A percentile compares a stretch with the other conserved stretches of the same genome.
These are phyloP conservation scores for Pampus argenteus DNA, from an alignment of 2,797 vertebrate genomes.

Conservation along the genomic window DNA sequence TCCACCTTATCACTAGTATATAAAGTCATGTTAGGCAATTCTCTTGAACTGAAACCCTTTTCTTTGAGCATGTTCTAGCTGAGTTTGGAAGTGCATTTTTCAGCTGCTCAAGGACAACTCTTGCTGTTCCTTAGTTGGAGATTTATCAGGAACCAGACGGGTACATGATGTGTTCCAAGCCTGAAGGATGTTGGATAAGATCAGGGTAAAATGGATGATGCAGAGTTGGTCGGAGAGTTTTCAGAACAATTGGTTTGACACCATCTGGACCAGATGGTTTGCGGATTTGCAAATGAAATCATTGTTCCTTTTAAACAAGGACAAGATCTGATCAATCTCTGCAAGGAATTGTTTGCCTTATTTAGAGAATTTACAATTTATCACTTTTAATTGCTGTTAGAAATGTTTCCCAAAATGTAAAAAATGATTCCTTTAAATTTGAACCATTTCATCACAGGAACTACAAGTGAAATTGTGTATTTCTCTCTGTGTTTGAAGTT, in stretches of 20 bases:
- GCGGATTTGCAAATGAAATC: slow-evolving; percentile 24
- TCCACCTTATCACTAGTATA: background rate
- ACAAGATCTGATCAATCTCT: slow-evolving; percentile 1
- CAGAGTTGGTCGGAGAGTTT: slow-evolving; percentile 33
- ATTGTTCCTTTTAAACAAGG: slow-evolving; percentile 8
- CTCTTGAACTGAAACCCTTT: background rate
- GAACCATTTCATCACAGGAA: too few species aligned
- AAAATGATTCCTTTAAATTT: background rate
- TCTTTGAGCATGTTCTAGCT: background rate
- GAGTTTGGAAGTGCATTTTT: background rate
- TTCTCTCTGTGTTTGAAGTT: too few species aligned
- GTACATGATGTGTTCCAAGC: slow-evolving; percentile 26
- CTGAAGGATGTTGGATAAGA: slow-evolving; percentile 17
- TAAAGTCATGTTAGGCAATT: background rate
- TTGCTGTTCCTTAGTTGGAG: slow-evolving; percentile 18
- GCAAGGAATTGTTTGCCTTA: background rate
- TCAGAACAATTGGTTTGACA: slow-evolving; percentile 32
- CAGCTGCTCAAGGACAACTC: background rate
- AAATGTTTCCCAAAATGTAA: too few species aligned
- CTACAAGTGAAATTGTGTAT: background rate
- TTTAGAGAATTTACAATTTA: too few species aligned
- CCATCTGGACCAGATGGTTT: slow-evolving; percentile 46
- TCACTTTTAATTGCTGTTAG: too few species aligned
- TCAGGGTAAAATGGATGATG: slow-evolving; percentile 35
- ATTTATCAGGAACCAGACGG: slow-evolving; percentile 26